phyloP scores from a whole-genome alignment of 1,140 invertebrate genomes.

The Pissodes strobi region DNA sequence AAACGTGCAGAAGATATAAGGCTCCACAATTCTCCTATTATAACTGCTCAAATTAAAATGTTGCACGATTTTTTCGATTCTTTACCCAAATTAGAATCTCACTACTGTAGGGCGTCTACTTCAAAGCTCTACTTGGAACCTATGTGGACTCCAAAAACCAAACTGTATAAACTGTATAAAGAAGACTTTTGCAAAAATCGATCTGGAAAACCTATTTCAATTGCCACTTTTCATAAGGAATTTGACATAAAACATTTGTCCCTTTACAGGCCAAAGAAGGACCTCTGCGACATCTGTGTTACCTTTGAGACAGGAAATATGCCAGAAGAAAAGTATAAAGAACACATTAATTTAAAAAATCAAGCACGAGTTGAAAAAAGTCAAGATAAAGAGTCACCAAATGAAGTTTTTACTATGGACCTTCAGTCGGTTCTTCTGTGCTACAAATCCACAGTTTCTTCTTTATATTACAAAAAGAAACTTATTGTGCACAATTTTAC shows the following conservation, averaged over 20 bases:
- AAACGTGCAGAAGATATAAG: too few species aligned
- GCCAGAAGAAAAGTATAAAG: neutral
- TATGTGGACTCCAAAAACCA: slow-evolving; percentile 1
- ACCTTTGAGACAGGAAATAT: slow-evolving; percentile 5
- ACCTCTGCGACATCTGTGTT: slow-evolving; percentile 7
- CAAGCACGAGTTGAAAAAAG: slow-evolving; percentile 13
- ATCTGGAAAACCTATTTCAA: neutral
- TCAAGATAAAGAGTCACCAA: neutral
- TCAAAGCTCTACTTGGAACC: slow-evolving; percentile 14
- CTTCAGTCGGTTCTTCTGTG: too few species aligned
- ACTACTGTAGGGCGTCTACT: slow-evolving; percentile 15
- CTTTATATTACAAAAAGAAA: too few species aligned
- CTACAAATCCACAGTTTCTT: too few species aligned
- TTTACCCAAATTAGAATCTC: slow-evolving; percentile 21
- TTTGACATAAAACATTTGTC: slow-evolving; percentile 5
- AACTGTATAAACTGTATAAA: slow-evolving; percentile 17
- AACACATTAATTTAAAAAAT: slow-evolving; percentile 12
- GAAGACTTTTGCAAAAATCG: slow-evolving; percentile 1
- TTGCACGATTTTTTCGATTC: slow-evolving; percentile 12
- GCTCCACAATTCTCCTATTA: too few species aligned
- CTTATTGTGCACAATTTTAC: too few species aligned
- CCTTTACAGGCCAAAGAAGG: slow-evolving; percentile 18
- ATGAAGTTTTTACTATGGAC: neutral
- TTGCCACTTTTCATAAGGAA: too few species aligned
- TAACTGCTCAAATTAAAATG: too few species aligned